phyloP scores from a whole-genome alignment of 1,140 invertebrate species.

The Rhizoglyphus robini region DNA sequence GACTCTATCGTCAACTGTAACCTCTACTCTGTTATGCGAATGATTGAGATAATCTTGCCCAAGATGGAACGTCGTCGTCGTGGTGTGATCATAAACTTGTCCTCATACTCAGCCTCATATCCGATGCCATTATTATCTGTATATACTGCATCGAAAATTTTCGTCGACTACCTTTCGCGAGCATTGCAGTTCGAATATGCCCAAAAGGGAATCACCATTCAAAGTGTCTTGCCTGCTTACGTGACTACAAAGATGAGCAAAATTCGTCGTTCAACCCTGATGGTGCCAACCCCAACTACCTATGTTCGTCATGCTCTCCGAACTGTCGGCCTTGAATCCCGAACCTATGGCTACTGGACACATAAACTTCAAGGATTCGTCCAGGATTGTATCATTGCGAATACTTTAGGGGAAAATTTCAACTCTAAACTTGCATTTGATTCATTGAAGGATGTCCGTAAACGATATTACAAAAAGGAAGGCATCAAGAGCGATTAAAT shows the following conservation, averaged over 20 bases:
- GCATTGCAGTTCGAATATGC: constrained; percentile 64
- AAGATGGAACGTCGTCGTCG: constrained; percentile 66
- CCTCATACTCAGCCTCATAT: constrained; percentile 62
- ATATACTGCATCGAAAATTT: constrained; percentile 80
- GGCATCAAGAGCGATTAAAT: constrained; percentile 3
- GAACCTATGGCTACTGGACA: constrained; percentile 56
- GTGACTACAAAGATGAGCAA: constrained; percentile 88
- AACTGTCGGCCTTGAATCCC: constrained; percentile 54
- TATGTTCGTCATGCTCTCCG: constrained; percentile 62
- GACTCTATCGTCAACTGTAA: constrained; percentile 24
- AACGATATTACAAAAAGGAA: constrained; percentile 21
- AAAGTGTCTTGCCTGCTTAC: constrained; percentile 71
- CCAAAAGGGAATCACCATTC: constrained; percentile 52
- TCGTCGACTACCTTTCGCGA: constrained; percentile 65
- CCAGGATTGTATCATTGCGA: constrained; percentile 10
- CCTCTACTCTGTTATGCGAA: constrained; percentile 34
- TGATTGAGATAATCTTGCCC: constrained; percentile 71
- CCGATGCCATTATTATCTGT: constrained; percentile 69
- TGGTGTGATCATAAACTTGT: constrained; percentile 82
- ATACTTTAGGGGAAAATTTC: neutral
- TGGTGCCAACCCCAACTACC: constrained; percentile 57
- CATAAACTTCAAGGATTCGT: constrained; percentile 30
- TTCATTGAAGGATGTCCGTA: constrained; percentile 16
- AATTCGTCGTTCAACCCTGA: constrained; percentile 58
- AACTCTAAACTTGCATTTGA: constrained; percentile 21